Evolutionary conservation across 2,113 vertebrate species (phyloP), one percentile per base, ranked within the genome.

Genomic region (Ailurus styani): DNA sequence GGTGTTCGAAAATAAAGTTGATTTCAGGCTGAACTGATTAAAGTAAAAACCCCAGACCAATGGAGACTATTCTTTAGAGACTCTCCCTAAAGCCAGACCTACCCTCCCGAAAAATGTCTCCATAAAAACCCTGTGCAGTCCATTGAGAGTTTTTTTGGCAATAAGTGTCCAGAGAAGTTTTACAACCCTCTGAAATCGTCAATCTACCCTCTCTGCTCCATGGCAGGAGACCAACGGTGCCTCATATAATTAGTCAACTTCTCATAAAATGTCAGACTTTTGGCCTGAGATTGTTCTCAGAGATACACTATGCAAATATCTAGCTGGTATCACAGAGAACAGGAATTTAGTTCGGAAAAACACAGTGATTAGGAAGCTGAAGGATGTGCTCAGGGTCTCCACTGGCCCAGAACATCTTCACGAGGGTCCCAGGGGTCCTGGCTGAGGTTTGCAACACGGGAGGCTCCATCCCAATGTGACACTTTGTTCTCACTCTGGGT

Each of bases 271-370:
- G 8, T 60, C 40, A 85, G 81, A 40, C 94, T 84, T 96, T 86
- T 37, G 34, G 17, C 89, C 86, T 54, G 47, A 97, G 97, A 97
- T 97, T 87, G 90, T 97, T 93, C 96, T 96, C 52, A 5, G 82
- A 96, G 97, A 98, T 96, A 97, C 5, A 50, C 34, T 96, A 96
- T 95, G 97, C 96, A 98, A 97, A 97, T 95, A 96, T n/a, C 37
- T 64, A 66, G 52, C 72, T 78, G 70, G 70, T 84, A 85, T 95
- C 57, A 87, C 47, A 70, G 34, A 84, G 86, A 90, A 31, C 52
- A 97, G 47, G 18, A 93, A 87, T 94, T 96, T 45, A 66, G 27
- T 55, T 95, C 79, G 50, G 87, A 72, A 97, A 96, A 96, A 37
- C 75, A 66, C 18, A 31, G 31, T 77, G n/a, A 55, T 20, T 37